Percentiles rank a stretch among this genome's conserved stretches.
These are phyloP conservation scores for Oncorhynchus nerka DNA, from an alignment of 2,113 vertebrate genomes.

Conservation along the genomic window DNA sequence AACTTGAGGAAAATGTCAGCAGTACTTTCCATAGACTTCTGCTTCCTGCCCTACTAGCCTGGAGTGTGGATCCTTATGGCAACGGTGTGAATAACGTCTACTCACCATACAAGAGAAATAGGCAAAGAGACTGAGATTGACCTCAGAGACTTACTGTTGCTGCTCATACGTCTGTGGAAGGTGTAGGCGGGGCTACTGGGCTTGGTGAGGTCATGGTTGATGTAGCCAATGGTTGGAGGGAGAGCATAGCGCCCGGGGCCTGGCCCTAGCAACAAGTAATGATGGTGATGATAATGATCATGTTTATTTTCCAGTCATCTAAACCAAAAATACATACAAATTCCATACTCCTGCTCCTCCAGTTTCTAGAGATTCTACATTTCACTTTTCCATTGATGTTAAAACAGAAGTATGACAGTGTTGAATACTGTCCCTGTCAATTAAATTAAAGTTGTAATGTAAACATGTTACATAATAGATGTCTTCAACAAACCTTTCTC, in stretches of 20 bases:
- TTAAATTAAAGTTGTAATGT: too few relatives aligned
- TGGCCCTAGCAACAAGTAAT: constrained; percentile 66
- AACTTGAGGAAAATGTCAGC: too few relatives aligned
- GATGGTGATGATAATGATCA: constrained; percentile 10
- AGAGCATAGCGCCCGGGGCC: constrained; percentile 80
- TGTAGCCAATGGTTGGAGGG: constrained; percentile 80
- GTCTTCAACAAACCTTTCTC: constrained; percentile 69
- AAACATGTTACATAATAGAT: background rate
- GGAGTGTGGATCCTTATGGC: too few relatives aligned
- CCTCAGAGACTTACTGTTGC: constrained; percentile 59
- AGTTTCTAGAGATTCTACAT: too few relatives aligned
- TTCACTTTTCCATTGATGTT: too few relatives aligned
- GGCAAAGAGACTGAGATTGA: background rate
- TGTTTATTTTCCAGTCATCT: background rate
- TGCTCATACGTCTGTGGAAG: constrained; percentile 73
- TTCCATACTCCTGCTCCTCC: too few relatives aligned
- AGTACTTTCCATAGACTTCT: too few relatives aligned
- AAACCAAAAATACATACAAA: background rate
- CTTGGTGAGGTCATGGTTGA: constrained; percentile 85
- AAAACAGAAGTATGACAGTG: too few relatives aligned
- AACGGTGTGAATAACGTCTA: background rate
- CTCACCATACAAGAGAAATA: background rate
- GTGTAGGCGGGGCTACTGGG: constrained; percentile 80
- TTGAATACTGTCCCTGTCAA: too few relatives aligned
- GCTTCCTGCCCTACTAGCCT: too few relatives aligned